Conservation (phyloP, 2,797 vertebrate genomes). For the Poecile montanus region DNA sequence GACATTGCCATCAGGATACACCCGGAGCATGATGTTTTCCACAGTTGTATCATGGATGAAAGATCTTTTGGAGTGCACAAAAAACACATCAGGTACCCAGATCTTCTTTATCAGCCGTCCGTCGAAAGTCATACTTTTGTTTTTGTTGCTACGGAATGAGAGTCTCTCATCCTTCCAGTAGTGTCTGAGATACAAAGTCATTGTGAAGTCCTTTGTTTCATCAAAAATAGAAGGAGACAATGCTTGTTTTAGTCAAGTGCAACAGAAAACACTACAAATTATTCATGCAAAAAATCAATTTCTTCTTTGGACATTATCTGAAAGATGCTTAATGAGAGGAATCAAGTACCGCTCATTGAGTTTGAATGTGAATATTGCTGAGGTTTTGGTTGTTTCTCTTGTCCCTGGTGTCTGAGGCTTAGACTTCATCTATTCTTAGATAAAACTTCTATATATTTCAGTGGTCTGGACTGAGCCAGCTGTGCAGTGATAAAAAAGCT, state of each 20-base stretch:
- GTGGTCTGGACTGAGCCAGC: not conserved
- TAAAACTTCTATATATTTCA: not conserved
- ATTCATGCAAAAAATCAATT: not conserved
- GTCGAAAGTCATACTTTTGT: conserved; percentile 93
- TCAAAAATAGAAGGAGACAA: conserved; percentile 53
- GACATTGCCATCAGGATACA: conserved; percentile 88
- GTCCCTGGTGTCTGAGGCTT: not conserved
- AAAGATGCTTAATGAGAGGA: not conserved
- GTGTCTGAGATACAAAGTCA: conserved; percentile 93
- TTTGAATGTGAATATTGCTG: not conserved
- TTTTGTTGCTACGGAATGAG: conserved; percentile 89
- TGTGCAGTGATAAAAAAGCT: not conserved
- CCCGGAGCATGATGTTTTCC: conserved; percentile 91
- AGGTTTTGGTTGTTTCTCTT: not conserved
- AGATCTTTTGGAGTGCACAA: conserved; percentile 92
- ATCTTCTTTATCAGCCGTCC: conserved; percentile 91
- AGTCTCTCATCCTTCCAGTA: conserved; percentile 95
- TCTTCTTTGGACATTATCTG: not conserved
- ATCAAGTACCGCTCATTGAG: not conserved
- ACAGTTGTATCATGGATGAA: conserved; percentile 93
- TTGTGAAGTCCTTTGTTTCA: conserved; percentile 88
- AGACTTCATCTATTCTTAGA: not conserved
- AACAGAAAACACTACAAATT: not conserved
- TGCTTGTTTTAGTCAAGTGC: not conserved
- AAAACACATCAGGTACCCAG: conserved; percentile 95